Conservation (phyloP, 2,797 vertebrate species). For the Lates japonicus region DNA sequence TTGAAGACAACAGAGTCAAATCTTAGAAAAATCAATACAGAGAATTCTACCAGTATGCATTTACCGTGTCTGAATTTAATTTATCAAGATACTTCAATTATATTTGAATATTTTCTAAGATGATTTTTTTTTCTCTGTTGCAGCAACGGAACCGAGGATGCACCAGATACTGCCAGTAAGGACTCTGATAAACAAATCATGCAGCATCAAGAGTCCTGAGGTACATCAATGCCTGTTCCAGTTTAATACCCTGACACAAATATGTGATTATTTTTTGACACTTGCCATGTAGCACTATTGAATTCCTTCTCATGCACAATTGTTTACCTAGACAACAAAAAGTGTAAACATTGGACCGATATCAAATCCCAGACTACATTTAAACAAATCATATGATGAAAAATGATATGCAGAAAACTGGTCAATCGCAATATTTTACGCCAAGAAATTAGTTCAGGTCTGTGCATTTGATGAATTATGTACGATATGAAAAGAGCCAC, state of each 20-base stretch:
- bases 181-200: constrained; percentile 97
- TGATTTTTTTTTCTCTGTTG: constrained; percentile 36
- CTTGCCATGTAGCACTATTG: not conserved
- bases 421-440: constrained; percentile 51
- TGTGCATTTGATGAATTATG: constrained; percentile 73
- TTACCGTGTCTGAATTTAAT: constrained; percentile 30
- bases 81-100: constrained; percentile 23
- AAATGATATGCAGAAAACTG: constrained; percentile 28
- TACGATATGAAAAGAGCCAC: constrained; percentile 43
- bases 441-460: constrained; percentile 58
- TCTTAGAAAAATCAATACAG: constrained; percentile 60
- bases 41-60: constrained; percentile 27
- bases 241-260: constrained; percentile 1
- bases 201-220: constrained; percentile 97
- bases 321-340: not conserved
- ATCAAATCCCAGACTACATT: not conserved
- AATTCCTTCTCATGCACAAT: not conserved
- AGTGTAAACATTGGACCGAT: not conserved
- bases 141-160: constrained; percentile 98
- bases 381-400: too few species aligned
- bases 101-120: constrained; percentile 36
- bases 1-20: constrained; percentile 49
- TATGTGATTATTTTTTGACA: not conserved
- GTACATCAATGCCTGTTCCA: constrained; percentile 82
- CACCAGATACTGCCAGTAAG: constrained; percentile 93